phyloP scores from a whole-genome alignment of 1,140 invertebrate species.

The Coboldia fuscipes region DNA sequence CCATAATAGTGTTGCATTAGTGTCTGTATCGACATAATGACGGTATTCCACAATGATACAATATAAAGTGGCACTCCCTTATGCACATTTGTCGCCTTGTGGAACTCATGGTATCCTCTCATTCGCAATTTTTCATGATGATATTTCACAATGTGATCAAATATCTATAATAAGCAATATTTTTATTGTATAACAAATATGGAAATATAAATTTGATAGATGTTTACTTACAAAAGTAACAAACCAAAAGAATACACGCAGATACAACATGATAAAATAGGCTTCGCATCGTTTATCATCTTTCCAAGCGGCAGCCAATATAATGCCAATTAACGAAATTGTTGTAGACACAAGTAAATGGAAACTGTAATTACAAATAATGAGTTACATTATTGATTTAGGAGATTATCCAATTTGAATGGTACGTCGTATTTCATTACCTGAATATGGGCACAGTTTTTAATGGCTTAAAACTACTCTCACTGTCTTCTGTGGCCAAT shows the following conservation, averaged over 20 bases:
- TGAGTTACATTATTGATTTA: neutral
- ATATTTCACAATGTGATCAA: constrained; percentile 30
- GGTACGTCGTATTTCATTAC: constrained; percentile 5
- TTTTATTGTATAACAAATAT: neutral
- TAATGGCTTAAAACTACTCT: constrained; percentile 12
- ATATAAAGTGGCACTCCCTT: constrained; percentile 35
- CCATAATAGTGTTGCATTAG: constrained; percentile 39
- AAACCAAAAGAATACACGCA: constrained; percentile 36
- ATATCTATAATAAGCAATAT: constrained; percentile 18
- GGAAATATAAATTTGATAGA: neutral
- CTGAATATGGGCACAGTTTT: constrained; percentile 19
- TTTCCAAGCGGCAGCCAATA: constrained; percentile 28
- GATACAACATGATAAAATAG: constrained; percentile 40
- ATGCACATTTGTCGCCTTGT: constrained; percentile 33
- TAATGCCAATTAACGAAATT: constrained; percentile 32
- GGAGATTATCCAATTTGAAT: neutral
- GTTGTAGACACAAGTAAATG: constrained; percentile 26
- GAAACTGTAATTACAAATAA: constrained; percentile 10
- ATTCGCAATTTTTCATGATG: constrained; percentile 33
- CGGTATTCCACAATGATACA: constrained; percentile 35
- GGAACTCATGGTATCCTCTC: constrained; percentile 41
- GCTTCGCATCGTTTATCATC: constrained; percentile 32
- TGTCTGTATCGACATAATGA: constrained; percentile 31
- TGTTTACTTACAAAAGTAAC: constrained; percentile 27
- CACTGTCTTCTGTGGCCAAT: constrained; percentile 6